Evolutionary conservation across 2,113 vertebrate species (phyloP), one percentile per base, ranked within the genome.

Genomic region (Malurus alboscapulatus): DNA sequence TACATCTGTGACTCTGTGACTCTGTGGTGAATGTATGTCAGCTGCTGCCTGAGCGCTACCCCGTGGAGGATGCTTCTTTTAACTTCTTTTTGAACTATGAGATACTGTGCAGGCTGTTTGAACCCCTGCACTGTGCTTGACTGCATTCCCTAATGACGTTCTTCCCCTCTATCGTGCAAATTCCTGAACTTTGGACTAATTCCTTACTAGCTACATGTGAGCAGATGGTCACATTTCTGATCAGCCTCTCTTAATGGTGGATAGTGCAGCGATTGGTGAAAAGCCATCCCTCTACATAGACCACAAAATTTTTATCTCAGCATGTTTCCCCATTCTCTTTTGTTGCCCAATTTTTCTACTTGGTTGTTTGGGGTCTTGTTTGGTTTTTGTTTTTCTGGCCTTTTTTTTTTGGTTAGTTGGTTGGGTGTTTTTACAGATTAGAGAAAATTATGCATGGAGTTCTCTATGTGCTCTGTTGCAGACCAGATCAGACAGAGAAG

Each of bases 231-330:
- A 3, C 5, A 13, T 44, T 67, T 77, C 44, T 7, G 3, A 65
- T 75, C 13, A 72, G 2, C 16, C 50, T 76, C 34, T 63, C 27
- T 21, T 32, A 62, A 3, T 14, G 24, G 8, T 75, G 21, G 40
- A 50, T 16, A 4, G 0, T 42, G 10, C 25, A 63, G 14, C 1
- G 0, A 50, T 18, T 77, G 20, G 1, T 34, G 24, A 77, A 87
- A 93, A 74, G 34, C 14, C 25, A 54, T 2, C 21, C 29, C 30
- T 58, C 78, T 67, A 11, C 38, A 40, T 47, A 6, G 17, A 62
- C 5, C 10, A 55, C 7, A 45, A 3, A 77, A 4, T 47, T 71
- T 2, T 38, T 72, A 32, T 63, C 53, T 82, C 40, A 68, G 7
- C 1, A 19, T 34, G 22, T 44, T 81, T 74, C 22, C 3, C 3